Evolutionary conservation across 2,888 invertebrate species (phyloP).

Genomic region (Trisateles emortualis): DNA sequence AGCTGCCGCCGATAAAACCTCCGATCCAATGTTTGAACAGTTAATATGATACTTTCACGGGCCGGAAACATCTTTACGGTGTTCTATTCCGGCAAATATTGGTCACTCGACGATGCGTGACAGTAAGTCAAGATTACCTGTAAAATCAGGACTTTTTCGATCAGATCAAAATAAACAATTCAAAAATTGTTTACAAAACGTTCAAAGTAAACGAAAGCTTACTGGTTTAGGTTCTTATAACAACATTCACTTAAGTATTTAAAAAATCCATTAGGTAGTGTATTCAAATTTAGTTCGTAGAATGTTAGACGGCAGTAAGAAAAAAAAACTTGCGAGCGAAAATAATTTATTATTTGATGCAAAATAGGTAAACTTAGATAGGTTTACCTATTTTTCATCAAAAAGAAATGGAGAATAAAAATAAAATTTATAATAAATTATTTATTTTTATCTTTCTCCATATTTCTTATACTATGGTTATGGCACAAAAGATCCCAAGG

Average conservation of each 20-base stretch:
- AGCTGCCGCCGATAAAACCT: constrained; percentile 77
- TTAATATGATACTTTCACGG: constrained; percentile 83
- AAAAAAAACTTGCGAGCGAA: no score
- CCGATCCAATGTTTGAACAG: constrained; percentile 74
- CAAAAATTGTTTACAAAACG: constrained; percentile 28
- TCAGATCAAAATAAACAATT: constrained; percentile 26
- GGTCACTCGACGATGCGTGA: constrained; percentile 80
- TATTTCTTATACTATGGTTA: no score
- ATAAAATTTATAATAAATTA: no score
- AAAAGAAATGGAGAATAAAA: no score
- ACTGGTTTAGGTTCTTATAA: constrained; percentile 34
- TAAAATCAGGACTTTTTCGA: constrained; percentile 33
- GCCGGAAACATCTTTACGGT: constrained; percentile 84
- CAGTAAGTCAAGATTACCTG: constrained; percentile 66
- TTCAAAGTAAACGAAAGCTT: constrained; percentile 23
- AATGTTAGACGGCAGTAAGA: no score
- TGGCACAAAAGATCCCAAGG: no score
- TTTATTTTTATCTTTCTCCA: no score
- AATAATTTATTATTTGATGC: no score
- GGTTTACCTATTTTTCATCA: no score
- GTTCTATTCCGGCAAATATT: constrained; percentile 83
- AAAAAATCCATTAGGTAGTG: no score
- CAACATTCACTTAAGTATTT: constrained; percentile 15
- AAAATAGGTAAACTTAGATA: no score
- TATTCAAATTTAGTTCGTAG: no score